A percentile compares a stretch with the other conserved stretches of the same genome.
phyloP scores from a whole-genome alignment of 2,888 invertebrate species.

The Ditula angustiorana region DNA sequence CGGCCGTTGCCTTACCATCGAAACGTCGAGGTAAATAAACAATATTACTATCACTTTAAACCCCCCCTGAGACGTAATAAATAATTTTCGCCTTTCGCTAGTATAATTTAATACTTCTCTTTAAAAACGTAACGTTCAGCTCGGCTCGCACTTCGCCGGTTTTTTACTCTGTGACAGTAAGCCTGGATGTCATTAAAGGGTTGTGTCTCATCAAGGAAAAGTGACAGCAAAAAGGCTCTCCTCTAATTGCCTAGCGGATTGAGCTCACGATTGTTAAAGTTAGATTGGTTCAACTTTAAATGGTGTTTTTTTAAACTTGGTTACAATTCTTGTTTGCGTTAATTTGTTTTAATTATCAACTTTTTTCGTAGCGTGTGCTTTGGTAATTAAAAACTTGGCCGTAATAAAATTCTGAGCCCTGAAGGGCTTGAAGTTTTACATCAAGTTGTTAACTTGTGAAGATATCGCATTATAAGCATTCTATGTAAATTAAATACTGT shows the following conservation, averaged over 20 bases:
- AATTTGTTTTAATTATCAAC: constrained; percentile 26
- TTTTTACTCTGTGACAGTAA: constrained; percentile 1
- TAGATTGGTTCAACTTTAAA: constrained; percentile 29
- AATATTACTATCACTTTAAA: too few relatives aligned
- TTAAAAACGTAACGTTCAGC: too few relatives aligned
- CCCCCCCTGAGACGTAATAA: too few relatives aligned
- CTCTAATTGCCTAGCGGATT: constrained; percentile 1
- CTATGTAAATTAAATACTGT: neutral
- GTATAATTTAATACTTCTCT: too few relatives aligned
- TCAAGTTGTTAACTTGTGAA: neutral
- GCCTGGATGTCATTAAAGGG: neutral
- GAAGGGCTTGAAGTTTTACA: neutral
- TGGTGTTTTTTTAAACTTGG: constrained; percentile 16
- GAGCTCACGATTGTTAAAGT: constrained; percentile 28
- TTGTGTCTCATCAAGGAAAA: neutral
- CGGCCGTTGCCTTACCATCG: too few relatives aligned
- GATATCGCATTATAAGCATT: neutral
- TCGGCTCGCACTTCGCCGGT: too few relatives aligned
- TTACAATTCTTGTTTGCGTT: constrained; percentile 7
- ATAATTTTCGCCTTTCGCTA: too few relatives aligned
- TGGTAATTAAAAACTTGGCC: constrained; percentile 13
- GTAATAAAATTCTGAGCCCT: constrained; percentile 13
- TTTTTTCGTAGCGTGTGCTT: constrained; percentile 18
- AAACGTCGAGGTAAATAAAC: too few relatives aligned
- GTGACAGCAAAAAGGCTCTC: neutral